Evolutionary conservation across 2,888 invertebrate genomes (phyloP).

Genomic region (Odiellus spinosus): DNA sequence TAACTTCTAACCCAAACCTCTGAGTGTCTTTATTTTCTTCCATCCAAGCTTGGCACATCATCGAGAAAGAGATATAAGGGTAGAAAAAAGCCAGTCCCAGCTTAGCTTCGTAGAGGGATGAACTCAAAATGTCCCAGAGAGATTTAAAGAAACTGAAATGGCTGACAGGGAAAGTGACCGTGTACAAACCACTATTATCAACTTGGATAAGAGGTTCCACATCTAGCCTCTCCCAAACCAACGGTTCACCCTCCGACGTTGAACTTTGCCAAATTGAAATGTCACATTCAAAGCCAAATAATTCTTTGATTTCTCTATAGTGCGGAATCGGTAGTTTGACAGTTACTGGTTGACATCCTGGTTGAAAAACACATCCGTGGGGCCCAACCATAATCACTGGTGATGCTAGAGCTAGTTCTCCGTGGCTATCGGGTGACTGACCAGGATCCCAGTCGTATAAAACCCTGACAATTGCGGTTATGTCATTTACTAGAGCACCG

Average conservation of each 20-base stretch:
- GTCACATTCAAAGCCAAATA: constrained; percentile 12
- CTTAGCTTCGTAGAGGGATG: constrained; percentile 21
- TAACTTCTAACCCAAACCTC: constrained; percentile 25
- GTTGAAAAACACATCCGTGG: constrained; percentile 23
- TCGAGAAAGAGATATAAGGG: constrained; percentile 23
- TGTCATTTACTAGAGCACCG: constrained; percentile 19
- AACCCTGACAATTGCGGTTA: constrained; percentile 21
- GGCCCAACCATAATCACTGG: constrained; percentile 25
- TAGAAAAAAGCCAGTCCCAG: constrained; percentile 24
- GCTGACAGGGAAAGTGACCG: constrained; percentile 21
- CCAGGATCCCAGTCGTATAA: constrained; percentile 21
- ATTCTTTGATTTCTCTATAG: constrained; percentile 17
- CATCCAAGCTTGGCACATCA: constrained; percentile 27
- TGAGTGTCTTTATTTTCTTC: constrained; percentile 20
- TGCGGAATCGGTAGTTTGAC: constrained; percentile 24
- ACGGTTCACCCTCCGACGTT: constrained; percentile 20
- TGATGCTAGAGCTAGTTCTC: constrained; percentile 20
- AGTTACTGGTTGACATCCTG: constrained; percentile 17
- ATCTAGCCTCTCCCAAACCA: constrained; percentile 19
- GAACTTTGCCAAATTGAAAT: constrained; percentile 22
- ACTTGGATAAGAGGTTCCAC: constrained; percentile 9
- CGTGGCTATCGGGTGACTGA: too few species aligned
- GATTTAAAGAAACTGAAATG: constrained; percentile 25
- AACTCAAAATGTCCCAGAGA: constrained; percentile 23
- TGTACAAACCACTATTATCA: constrained; percentile 7